Conservation (phyloP, 2,888 invertebrate genomes). For the Notodonta dromedarius region DNA sequence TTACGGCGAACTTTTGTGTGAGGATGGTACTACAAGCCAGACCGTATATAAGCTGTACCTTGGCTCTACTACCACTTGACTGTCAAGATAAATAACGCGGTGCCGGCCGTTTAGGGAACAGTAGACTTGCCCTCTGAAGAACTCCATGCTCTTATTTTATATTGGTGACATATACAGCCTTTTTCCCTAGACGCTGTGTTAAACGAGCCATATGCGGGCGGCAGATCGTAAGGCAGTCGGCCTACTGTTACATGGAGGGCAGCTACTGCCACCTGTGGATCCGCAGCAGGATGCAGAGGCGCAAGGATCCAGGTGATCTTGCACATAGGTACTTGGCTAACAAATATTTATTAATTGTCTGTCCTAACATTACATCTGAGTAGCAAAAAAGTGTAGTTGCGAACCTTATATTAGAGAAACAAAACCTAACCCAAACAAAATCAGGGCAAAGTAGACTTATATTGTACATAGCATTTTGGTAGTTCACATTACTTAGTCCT, state of each 20-base stretch:
- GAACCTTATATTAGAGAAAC: background rate
- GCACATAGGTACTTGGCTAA: constrained; percentile 77
- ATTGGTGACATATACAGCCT: constrained; percentile 50
- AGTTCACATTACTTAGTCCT: too few species aligned
- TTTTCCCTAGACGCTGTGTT: constrained; percentile 86
- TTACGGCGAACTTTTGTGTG: too few species aligned
- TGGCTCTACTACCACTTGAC: too few species aligned
- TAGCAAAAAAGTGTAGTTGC: background rate
- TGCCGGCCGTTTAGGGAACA: too few species aligned
- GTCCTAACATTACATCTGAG: background rate
- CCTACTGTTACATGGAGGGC: constrained; percentile 93
- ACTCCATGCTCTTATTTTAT: too few species aligned
- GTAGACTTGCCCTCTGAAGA: too few species aligned
- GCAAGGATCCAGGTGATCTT: constrained; percentile 80
- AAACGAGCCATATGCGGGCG: constrained; percentile 89
- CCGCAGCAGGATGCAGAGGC: constrained; percentile 67
- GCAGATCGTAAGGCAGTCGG: constrained; percentile 91
- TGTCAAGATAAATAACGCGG: too few species aligned
- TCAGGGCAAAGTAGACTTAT: too few species aligned
- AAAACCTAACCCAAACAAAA: too few species aligned
- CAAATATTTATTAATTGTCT: constrained; percentile 35
- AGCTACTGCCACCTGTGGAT: constrained; percentile 92
- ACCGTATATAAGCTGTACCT: too few species aligned
- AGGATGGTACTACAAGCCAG: too few species aligned
- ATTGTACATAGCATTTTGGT: too few species aligned